A percentile compares a stretch with the other conserved stretches of the same genome.
Evolutionary conservation across 2,113 vertebrate species (phyloP).

Genomic region (Hystrix brachyura): DNA sequence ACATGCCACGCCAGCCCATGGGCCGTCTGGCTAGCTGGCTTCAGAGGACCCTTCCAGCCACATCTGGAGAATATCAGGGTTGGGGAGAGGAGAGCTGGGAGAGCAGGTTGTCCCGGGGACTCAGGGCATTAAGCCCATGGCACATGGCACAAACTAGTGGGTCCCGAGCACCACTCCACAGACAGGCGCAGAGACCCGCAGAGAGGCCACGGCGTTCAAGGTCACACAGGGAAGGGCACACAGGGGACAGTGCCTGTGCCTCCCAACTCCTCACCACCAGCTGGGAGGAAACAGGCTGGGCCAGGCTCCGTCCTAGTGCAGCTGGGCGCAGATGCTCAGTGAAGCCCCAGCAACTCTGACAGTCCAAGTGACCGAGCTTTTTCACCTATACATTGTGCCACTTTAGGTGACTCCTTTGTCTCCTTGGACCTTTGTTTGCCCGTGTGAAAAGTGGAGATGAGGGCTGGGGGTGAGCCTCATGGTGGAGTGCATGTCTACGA

Average conservation of each 20-base stretch:
- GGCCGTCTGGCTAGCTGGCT: not conserved
- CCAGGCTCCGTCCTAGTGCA: too few relatives aligned
- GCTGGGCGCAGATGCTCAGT: not conserved
- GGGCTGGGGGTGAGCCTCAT: not conserved
- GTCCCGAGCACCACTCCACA: not conserved
- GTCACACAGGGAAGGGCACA: not conserved
- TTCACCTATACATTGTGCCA: not conserved
- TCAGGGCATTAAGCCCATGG: too few relatives aligned
- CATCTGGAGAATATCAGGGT: not conserved
- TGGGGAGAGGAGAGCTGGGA: not conserved
- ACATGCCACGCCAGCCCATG: not conserved
- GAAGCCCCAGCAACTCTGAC: not conserved
- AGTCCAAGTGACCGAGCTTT: not conserved
- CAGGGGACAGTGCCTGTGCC: not conserved
- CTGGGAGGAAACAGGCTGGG: too few relatives aligned
- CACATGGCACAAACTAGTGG: accelerated
- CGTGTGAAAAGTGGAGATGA: not conserved
- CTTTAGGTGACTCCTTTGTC: not conserved
- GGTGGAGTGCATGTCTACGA: not conserved
- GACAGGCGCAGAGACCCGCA: not conserved
- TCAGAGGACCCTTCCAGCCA: not conserved
- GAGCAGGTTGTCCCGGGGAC: accelerated
- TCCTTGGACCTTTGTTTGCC: not conserved
- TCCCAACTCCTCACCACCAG: not conserved
- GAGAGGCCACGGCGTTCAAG: not conserved